Evolutionary conservation across 2,797 vertebrate genomes (phyloP).

Genomic region (Darevskia nairensis): DNA sequence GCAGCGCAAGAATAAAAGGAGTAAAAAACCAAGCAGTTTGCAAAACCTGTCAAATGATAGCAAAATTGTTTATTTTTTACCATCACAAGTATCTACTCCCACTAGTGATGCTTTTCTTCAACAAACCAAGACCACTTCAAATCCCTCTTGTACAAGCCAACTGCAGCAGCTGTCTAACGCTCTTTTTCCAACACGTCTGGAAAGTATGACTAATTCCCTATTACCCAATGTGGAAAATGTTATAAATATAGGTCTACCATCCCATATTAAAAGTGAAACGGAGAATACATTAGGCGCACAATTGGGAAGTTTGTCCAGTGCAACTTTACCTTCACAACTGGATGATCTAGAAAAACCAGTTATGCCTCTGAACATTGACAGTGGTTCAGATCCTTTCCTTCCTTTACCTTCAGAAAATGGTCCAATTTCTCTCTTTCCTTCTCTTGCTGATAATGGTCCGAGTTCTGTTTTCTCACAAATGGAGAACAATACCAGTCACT

Average conservation of each 20-base stretch:
- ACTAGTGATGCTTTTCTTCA: slow-evolving; percentile 74
- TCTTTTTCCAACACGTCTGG: slow-evolving; percentile 78
- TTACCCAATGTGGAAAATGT: slow-evolving; percentile 77
- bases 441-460: slow-evolving; percentile 81
- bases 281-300: slow-evolving; percentile 76
- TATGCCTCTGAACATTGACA: slow-evolving; percentile 87
- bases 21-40: slow-evolving; percentile 69
- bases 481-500: slow-evolving; percentile 76
- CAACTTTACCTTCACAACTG: slow-evolving; percentile 78
- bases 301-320: slow-evolving; percentile 76
- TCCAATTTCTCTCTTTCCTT: slow-evolving; percentile 81
- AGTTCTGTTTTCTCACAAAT: slow-evolving; percentile 83
- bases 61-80: slow-evolving; percentile 74
- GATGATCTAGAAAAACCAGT: slow-evolving; percentile 82
- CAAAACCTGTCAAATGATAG: slow-evolving; percentile 70
- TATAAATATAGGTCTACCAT: slow-evolving; percentile 74
- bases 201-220: slow-evolving; percentile 81
- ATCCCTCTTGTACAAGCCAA: slow-evolving; percentile 73
- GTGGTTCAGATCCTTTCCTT: slow-evolving; percentile 89
- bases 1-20: slow-evolving; percentile 84
- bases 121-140: slow-evolving; percentile 77
- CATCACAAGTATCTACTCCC: slow-evolving; percentile 72
- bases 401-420: slow-evolving; percentile 87
- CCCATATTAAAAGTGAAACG: slow-evolving; percentile 81
- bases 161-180: slow-evolving; percentile 76